Evolutionary conservation across 2,888 invertebrate species (phyloP), one percentile per base, ranked within the genome.

Genomic region (Penaeus monodon): DNA sequence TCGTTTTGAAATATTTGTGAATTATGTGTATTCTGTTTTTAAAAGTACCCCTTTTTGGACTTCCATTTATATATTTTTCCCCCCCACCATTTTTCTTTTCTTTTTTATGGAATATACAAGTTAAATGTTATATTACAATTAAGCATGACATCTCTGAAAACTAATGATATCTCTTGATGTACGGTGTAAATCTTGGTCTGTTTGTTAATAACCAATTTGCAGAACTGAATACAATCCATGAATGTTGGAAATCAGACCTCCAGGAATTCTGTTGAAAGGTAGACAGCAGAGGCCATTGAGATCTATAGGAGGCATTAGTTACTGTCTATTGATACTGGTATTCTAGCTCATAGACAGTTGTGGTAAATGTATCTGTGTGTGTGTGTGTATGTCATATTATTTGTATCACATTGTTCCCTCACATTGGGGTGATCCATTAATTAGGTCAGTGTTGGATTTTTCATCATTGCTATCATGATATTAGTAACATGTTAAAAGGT

Each of bases 311-410:
- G 79, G 65, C 33, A n/a, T 63, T 57, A 57, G 17, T 79, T 65
- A 24, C 79, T 79, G 64, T 79, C 79, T 65, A 64, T 33, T 64
- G 79, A 65, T n/a, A 65, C 65, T 65, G 27, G 33, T 64, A 77
- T n/a, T 29, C 29, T n/a, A 65, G 24, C 24, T 74, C 33, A 24
- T 84, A 84, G 76, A 77, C 33, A 65, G 84, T 84, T 63, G 63
- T 84, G 84, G 68, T 84, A 49, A 49, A 65, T 84, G 84, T 84
- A 27, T 77, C 27, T 78, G 49, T 84, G 74, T 84, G 65, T 84
- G 65, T 84, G 76, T 84, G 44, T 77, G 84, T 84, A 49, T 38
- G 38, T 83, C 83, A 83, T 83, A 65, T 76, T 83, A 73, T 64
- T 76, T 65, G 65, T 83, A 64, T 73, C 65, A 64, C 49, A 33